phyloP scores from a whole-genome alignment of 2,888 invertebrate species.

The Rhagophthalmus giganteus region DNA sequence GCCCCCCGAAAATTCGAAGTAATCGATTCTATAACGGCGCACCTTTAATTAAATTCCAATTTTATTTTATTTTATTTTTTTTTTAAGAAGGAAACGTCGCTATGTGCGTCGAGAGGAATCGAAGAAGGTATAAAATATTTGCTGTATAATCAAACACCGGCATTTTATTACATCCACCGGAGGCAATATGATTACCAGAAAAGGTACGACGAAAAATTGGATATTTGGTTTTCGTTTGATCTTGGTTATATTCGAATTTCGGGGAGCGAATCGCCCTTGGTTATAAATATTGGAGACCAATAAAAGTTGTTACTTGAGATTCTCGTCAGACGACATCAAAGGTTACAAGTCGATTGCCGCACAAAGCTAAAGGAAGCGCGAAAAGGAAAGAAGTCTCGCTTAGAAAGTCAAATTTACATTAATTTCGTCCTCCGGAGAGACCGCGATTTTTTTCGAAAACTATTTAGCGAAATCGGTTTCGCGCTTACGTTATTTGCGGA shows the following conservation, averaged over 20 bases:
- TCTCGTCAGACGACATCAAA: slow-evolving; percentile 52
- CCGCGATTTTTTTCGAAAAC: too few species aligned
- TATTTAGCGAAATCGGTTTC: too few species aligned
- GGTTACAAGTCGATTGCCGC: slow-evolving; percentile 36
- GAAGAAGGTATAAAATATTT: slow-evolving; percentile 11
- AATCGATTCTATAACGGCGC: slow-evolving; percentile 6
- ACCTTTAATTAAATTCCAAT: slow-evolving; percentile 16
- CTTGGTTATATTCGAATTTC: slow-evolving; percentile 49
- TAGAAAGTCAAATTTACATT: slow-evolving; percentile 14
- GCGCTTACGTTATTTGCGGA: too few species aligned
- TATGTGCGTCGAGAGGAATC: too few species aligned
- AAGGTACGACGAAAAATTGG: slow-evolving; percentile 43
- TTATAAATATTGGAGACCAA: slow-evolving; percentile 56
- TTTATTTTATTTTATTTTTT: too few species aligned
- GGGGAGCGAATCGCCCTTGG: slow-evolving; percentile 44
- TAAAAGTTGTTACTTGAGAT: slow-evolving; percentile 56
- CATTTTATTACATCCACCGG: slow-evolving; percentile 22
- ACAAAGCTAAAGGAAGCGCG: slow-evolving; percentile 40
- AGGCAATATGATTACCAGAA: slow-evolving; percentile 30
- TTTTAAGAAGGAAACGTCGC: too few species aligned
- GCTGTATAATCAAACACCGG: slow-evolving; percentile 21
- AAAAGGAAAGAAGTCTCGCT: slow-evolving; percentile 40
- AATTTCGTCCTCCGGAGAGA: too few species aligned
- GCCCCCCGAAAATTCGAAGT: slow-evolving; percentile 4
- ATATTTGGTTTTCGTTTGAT: slow-evolving; percentile 50